Base-by-base conservation (phyloP, 1,140 invertebrate genomes). In the Meloidogyne hapla region DNA sequence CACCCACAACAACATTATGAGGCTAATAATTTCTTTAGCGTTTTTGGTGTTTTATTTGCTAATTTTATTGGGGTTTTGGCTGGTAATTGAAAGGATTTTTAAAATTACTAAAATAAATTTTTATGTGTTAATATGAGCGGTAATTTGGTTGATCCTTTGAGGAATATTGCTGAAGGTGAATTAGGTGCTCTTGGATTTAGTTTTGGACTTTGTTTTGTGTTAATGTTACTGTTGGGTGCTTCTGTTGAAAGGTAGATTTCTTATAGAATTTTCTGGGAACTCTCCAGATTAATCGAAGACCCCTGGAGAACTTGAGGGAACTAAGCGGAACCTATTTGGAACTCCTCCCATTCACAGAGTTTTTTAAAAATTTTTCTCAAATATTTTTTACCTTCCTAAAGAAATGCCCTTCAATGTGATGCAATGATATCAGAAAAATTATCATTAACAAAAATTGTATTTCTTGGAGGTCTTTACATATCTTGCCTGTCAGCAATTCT, bases 11-110 rank as follows among this genome's bases (percentile, higher is more conserved):
- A 67, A 8, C 40, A 63, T 25, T 45, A n/a, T 25, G 78, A 72
- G 86, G 9, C 87, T 83, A 88, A 83, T 79, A 92, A 91, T 74
- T 95, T 93, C 93, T 95, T 95, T 87, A 93, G 92, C 18, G 93
- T 95, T 65, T 94, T 95, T 88, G 94, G 94, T 61, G 93, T 96
- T n/a, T 94, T 95, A 89, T 94, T 96, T 89, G 93, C 94, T 69
- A 94, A 95, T 66, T 91, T 96, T 70, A 93, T 94, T 74, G 94
- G 94, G 28, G 93, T 98, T 66, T 90, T 98, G 75, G 94, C 95
- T 63, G 95, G 95, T 63, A 94, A 48, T 15, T 21, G 23, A 26
- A 56, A 23, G n/a, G 1, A 25, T 5, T n/a, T 42, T 71, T 26
- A 63, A n/a, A 18, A 26, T 48, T 48, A 18, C 18, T 18, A 56